Evolutionary conservation across 2,113 vertebrate genomes (phyloP), one percentile per base, ranked within the genome.

Genomic region (Sebastes fasciatus): DNA sequence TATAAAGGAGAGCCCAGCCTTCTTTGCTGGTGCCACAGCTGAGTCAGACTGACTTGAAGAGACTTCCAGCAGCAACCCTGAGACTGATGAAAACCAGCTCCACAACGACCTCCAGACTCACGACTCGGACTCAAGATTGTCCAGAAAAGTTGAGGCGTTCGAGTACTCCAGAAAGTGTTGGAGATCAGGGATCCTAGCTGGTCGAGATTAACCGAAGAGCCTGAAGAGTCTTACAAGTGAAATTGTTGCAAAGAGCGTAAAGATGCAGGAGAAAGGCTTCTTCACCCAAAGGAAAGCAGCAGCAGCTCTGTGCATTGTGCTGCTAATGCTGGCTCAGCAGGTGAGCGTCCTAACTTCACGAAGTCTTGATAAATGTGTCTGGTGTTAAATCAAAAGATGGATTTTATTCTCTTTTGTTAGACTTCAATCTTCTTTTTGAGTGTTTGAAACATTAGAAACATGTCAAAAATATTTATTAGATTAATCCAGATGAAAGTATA

Each of bases 321-420:
- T 92, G 8, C 42, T 93, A 0, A 3, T 93, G 42, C 13, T 86
- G 54, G 6, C 63, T 72, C 88, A 91, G 58, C 90, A 92, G 93
- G 93, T 94, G 80, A 89, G 88, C 75, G 42, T 6, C 52, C 5
- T 0, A 1, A 46, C 11, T 49, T 10, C 9, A 49, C 34, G 34
- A 34, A 34, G 34, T 34, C 34, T 34, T 34, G 34, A 34, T 34
- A 34, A 34, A 34, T 34, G 34, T 34, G 34, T 34, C 48, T 19
- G 8, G 8, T 46, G n/a, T 64, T 23, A 8, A 5, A 8, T 66
- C 19, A 54, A 45, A 54, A 8, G 10, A 19, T 45, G 21, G 4
- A 16, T 65, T 21, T 54, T 62, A 7, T 17, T 62, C 34, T 42
- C 1, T 42, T 3, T 26, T 26, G n/a, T 23, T 21, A 11, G 9